These are phyloP conservation scores for Drosophila nigricruria DNA, from an alignment of 2,888 invertebrate genomes.

Conservation along the genomic window DNA sequence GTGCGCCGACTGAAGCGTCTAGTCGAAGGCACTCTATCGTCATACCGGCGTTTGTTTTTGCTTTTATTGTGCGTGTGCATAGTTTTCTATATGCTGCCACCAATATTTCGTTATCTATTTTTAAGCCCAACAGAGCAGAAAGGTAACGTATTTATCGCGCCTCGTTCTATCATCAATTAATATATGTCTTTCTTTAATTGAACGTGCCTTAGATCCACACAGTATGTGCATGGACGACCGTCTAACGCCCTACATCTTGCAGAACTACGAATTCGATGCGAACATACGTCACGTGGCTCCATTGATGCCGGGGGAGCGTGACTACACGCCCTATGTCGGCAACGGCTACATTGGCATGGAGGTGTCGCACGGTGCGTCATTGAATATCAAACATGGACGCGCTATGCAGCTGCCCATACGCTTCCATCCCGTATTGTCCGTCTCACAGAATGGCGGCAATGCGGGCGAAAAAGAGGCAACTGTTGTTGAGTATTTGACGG, in stretches of 20 bases:
- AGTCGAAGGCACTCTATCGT: slow-evolving; percentile 82
- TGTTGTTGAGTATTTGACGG: slow-evolving; percentile 89
- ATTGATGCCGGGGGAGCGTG: slow-evolving; percentile 86
- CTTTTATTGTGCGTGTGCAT: slow-evolving; percentile 86
- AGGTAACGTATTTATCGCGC: slow-evolving; percentile 61
- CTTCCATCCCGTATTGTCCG: slow-evolving; percentile 88
- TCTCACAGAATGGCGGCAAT: slow-evolving; percentile 84
- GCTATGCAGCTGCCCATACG: slow-evolving; percentile 88
- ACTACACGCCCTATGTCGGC: slow-evolving; percentile 90
- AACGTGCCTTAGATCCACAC: slow-evolving; percentile 84
- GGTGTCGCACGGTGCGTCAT: slow-evolving; percentile 87
- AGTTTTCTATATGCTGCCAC: slow-evolving; percentile 89
- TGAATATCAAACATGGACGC: slow-evolving; percentile 89
- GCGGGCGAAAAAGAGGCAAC: slow-evolving; percentile 88
- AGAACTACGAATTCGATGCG: slow-evolving; percentile 89
- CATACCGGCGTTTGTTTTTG: slow-evolving; percentile 84
- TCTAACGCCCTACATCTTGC: slow-evolving; percentile 87
- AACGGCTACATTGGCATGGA: slow-evolving; percentile 91
- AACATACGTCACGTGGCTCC: slow-evolving; percentile 88
- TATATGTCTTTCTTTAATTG: background rate
- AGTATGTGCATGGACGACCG: slow-evolving; percentile 89
- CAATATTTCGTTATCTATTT: slow-evolving; percentile 88
- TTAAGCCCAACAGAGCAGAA: slow-evolving; percentile 85
- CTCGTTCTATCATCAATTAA: background rate
- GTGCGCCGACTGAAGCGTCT: slow-evolving; percentile 82